Conservation (phyloP, 2,888 invertebrate species). For the Heteropelma amictum region DNA sequence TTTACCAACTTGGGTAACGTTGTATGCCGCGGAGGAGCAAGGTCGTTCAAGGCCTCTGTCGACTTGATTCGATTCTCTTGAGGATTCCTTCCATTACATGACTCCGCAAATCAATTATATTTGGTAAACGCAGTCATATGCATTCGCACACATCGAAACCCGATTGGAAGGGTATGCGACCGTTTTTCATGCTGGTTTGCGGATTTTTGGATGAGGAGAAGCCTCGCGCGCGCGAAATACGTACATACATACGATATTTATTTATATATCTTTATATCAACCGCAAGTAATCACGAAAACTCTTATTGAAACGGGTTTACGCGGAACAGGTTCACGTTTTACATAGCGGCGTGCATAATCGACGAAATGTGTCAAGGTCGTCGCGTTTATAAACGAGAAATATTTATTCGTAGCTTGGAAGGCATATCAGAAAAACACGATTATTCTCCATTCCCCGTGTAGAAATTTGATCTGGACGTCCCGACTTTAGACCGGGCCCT, state of each 20-base stretch:
- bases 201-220: slow-evolving; percentile 5
- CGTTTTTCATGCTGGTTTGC: slow-evolving; percentile 44
- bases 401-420: slow-evolving; percentile 16
- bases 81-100: slow-evolving; percentile 47
- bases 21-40: slow-evolving; percentile 45
- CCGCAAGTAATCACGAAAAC: slow-evolving; percentile 9
- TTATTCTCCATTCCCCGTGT: no score
- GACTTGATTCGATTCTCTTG: slow-evolving; percentile 61
- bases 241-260: neutral
- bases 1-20: slow-evolving; percentile 44
- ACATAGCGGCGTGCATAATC: slow-evolving; percentile 36
- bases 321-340: slow-evolving; percentile 44
- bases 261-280: neutral
- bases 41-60: slow-evolving; percentile 45
- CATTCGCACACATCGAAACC: slow-evolving; percentile 30
- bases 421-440: no score
- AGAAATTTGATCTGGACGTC: no score
- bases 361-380: slow-evolving; percentile 51
- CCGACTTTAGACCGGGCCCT: no score
- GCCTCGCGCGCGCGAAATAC: neutral
- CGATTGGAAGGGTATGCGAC: slow-evolving; percentile 32
- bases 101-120: slow-evolving; percentile 43
- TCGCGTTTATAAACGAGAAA: slow-evolving; percentile 22
- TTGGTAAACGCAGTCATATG: slow-evolving; percentile 19
- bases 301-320: slow-evolving; percentile 41